Base-by-base conservation (phyloP, 92 coral and sea anemone genomes). In the Actinostola sp. region DNA sequence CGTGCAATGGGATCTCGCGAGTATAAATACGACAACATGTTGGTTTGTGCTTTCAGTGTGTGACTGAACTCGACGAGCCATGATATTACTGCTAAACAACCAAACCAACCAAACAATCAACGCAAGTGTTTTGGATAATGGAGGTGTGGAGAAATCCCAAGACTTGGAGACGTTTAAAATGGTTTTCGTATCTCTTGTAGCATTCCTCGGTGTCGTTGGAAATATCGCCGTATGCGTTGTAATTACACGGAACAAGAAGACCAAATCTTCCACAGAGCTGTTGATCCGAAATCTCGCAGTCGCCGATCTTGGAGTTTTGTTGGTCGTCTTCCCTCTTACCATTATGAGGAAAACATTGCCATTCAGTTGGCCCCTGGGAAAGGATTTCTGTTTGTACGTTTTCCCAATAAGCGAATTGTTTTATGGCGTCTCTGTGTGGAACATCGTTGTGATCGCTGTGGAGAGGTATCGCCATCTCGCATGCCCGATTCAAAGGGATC, bases 281-380 rank as follows among this genome's bases (percentile, higher is more conserved):
- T 63, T 76, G 20, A 53, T 84, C 15, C 46, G 73, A 24, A 77
- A 71, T 53, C 67, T 84, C 8, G 83, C 89, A 16, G 27, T 84
- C 0, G 89, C 89, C 0, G 89, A 84, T 38, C 67, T 84, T 24
- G 83, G 83, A 9, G 89, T 84, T 11, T 61, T 84, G 3, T 8
- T 63, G 25, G 26, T 84, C 3, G 41, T 55, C 11, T 43, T 84
- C 23, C 83, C 89, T 0, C 48, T 77, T 7, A 72, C 75, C 5
- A 56, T 77, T 20, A 16, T 84, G 12, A 75, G 63, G 15, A 67
- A 68, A 19, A 76, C 70, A 34, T 29, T 84, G 41, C 80, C 83
- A 32, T 83, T 46, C 28, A 38, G 74, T 8, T 84, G 89, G 89
- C 84, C 89, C 17, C 61, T 84, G 16, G 89, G 84, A 15, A 79